A percentile compares a stretch with the other conserved stretches of the same genome.
Evolutionary conservation across 2,888 invertebrate species (phyloP).

Genomic region (Lithophane socia): DNA sequence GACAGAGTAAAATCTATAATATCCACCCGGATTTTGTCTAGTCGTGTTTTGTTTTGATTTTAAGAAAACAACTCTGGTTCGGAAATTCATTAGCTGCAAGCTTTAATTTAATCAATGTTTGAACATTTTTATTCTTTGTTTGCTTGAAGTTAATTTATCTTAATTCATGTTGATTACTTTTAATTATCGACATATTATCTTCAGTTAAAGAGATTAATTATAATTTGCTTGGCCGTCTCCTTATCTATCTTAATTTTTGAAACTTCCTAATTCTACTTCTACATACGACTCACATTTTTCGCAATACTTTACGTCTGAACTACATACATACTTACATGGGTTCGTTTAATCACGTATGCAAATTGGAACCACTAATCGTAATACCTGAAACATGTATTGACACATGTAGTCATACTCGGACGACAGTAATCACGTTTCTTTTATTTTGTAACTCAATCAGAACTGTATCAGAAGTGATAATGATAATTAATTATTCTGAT

Average conservation of each 20-base stretch:
- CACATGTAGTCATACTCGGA: slow-evolving; percentile 44
- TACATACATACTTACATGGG: slow-evolving; percentile 42
- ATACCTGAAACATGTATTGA: slow-evolving; percentile 62
- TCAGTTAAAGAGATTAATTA: neutral
- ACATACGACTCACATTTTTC: slow-evolving; percentile 2
- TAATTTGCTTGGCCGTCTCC: neutral
- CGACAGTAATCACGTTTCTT: slow-evolving; percentile 58
- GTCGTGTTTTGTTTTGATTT: slow-evolving; percentile 33
- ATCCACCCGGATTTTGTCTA: slow-evolving; percentile 54
- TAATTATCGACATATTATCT: neutral
- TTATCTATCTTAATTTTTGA: neutral
- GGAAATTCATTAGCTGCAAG: neutral
- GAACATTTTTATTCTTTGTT: slow-evolving; percentile 11
- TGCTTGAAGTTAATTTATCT: neutral
- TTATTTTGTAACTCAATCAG: slow-evolving; percentile 59
- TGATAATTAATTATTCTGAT: slow-evolving; percentile 49
- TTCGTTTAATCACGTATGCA: slow-evolving; percentile 53
- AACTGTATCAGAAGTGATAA: slow-evolving; percentile 47
- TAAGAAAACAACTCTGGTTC: slow-evolving; percentile 21
- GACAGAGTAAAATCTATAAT: slow-evolving; percentile 29
- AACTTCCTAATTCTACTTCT: neutral
- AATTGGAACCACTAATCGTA: slow-evolving; percentile 56
- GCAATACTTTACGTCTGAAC: slow-evolving; percentile 42
- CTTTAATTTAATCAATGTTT: slow-evolving; percentile 5
- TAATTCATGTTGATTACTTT: neutral